These are phyloP conservation scores for Harlomillsia oculata DNA, from an alignment of 1,140 invertebrate genomes.

Conservation along the genomic window DNA sequence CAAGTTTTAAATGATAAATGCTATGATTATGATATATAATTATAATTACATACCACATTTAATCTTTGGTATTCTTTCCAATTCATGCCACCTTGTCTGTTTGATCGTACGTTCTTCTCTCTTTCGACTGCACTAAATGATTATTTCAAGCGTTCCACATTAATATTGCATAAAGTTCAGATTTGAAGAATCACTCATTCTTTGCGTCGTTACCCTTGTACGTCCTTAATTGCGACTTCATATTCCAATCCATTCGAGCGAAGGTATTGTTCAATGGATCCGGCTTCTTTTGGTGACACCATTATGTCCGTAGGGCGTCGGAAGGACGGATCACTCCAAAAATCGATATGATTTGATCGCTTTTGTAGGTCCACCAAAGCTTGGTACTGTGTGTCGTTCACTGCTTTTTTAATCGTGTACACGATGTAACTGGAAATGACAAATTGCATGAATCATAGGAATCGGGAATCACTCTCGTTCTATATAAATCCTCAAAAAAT, in stretches of 20 bases:
- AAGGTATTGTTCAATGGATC: constrained; percentile 16
- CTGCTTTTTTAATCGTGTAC: constrained; percentile 16
- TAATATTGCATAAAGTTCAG: background rate
- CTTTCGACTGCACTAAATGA: constrained; percentile 19
- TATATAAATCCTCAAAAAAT: background rate
- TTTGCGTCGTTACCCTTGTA: constrained; percentile 19
- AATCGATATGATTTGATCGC: constrained; percentile 16
- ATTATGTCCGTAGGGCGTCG: constrained; percentile 24
- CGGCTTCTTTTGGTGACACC: constrained; percentile 19
- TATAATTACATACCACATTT: constrained; percentile 14
- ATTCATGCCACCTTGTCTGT: constrained; percentile 25
- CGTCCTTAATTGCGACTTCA: constrained; percentile 23
- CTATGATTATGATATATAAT: no score
- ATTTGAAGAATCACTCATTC: background rate
- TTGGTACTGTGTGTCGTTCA: constrained; percentile 19
- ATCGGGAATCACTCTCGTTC: no score
- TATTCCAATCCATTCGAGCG: constrained; percentile 18
- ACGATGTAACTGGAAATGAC: constrained; percentile 26
- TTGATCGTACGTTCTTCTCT: constrained; percentile 8
- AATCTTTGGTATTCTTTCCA: constrained; percentile 33
- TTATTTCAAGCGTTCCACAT: background rate
- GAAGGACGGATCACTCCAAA: constrained; percentile 28
- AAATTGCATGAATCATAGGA: background rate
- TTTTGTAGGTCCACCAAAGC: constrained; percentile 26
- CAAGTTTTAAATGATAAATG: no score